These are phyloP conservation scores for Aramus guarauna DNA, from an alignment of 2,113 vertebrate genomes.

Conservation along the genomic window DNA sequence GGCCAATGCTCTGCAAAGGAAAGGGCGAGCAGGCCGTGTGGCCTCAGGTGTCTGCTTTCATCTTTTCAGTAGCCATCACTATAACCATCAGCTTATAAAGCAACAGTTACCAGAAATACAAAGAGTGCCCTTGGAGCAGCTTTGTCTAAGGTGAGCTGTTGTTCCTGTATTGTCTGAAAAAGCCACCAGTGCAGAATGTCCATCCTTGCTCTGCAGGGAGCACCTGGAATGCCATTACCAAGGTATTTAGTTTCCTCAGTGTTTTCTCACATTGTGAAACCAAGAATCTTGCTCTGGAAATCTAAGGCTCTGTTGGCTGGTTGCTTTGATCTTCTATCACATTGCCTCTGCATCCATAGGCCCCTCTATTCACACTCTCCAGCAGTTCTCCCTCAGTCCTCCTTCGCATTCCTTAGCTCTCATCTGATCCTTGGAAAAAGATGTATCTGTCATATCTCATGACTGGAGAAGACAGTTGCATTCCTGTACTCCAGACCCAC, in stretches of 20 bases:
- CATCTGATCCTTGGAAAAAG: neutral
- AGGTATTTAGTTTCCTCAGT: neutral
- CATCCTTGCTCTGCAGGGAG: neutral
- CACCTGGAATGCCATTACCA: neutral
- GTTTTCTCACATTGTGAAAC: neutral
- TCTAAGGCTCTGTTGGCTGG: neutral
- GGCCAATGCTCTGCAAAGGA: conserved; percentile 92
- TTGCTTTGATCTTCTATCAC: neutral
- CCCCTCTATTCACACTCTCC: neutral
- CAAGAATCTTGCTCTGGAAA: neutral
- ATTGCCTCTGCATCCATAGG: neutral
- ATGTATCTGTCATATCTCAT: neutral
- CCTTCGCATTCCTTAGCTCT: neutral
- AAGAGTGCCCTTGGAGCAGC: conserved; percentile 92
- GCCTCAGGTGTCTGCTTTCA: conserved; percentile 95
- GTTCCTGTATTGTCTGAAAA: neutral
- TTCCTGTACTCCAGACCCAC: neutral
- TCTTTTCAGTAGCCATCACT: conserved; percentile 94
- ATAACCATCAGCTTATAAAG: conserved; percentile 83
- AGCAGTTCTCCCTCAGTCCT: neutral
- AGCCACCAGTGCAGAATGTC: neutral
- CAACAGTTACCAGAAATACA: conserved; percentile 97
- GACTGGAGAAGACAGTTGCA: neutral
- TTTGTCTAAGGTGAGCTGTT: conserved; percentile 86
- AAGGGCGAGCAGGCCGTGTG: conserved; percentile 91